Conservation (phyloP, 2,113 vertebrate genomes). For the Oreochromis spilurus region DNA sequence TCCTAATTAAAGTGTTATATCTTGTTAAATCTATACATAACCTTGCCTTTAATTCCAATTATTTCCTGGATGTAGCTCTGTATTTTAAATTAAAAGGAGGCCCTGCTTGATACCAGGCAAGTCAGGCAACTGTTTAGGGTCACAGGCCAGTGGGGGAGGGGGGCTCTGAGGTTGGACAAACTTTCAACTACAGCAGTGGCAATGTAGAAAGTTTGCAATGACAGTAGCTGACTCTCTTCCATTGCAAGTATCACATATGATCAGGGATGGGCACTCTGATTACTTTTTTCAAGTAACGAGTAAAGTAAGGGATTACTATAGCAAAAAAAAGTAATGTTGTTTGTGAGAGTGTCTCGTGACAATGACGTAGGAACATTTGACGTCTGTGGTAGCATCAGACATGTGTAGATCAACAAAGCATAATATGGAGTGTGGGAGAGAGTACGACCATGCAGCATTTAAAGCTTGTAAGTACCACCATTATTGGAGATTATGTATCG, state of each 20-base stretch:
- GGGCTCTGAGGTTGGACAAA: background rate
- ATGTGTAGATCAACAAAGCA: background rate
- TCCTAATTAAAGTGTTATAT: background rate
- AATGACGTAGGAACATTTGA: rapidly evolving
- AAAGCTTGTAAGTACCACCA: background rate
- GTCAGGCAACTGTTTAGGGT: background rate
- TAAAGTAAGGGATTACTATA: background rate
- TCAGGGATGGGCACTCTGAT: rapidly evolving
- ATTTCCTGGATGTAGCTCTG: background rate
- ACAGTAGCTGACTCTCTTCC: background rate
- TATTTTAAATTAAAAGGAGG: background rate
- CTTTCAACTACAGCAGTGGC: background rate
- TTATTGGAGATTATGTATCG: background rate
- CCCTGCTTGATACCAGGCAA: background rate
- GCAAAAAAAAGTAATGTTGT: background rate
- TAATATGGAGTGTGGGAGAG: background rate
- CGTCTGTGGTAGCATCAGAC: rapidly evolving
- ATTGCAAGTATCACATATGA: rapidly evolving
- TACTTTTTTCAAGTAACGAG: background rate
- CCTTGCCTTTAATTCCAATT: background rate
- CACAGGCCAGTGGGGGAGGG: background rate
- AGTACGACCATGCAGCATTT: background rate
- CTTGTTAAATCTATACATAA: background rate
- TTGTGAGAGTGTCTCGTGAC: background rate
- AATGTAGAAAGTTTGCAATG: background rate